Base-by-base conservation (phyloP, 2,888 invertebrate genomes). In the Mystacides longicornis region DNA sequence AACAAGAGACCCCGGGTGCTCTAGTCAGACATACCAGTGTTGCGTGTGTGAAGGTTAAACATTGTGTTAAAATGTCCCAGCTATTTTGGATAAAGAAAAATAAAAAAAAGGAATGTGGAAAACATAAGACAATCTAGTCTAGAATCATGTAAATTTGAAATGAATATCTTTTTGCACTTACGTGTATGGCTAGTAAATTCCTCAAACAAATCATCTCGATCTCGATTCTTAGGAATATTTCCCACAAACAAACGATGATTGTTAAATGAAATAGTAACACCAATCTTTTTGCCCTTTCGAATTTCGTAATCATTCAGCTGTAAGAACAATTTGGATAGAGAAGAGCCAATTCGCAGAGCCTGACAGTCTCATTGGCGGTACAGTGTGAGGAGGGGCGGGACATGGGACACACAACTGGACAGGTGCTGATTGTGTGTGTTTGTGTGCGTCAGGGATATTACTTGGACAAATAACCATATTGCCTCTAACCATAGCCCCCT, bases 261-360 rank as follows among this genome's bases (percentile, higher is more conserved):
- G 88, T 96, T 95, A 89, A 93, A 93, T 83, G 95, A 96, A 86
- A 95, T 89, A 83, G 94, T 95, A 81, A 95, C 94, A 86, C 95
- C 95, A 87, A 96, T 91, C 87, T 91, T 92, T 89, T 95, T 95
- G 84, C 94, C 94, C 85, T 93, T 93, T 86, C 92, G 89, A 87
- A 96, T 93, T 89, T 95, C 95, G 89, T 89, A 91, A 89, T 94
- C 93, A 89, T 96, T 94, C 86, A 95, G 90, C 95, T 93, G 92
- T 85, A 92, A 92, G 87, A 89, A 89, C 86, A 89, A 86, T 81
- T 84, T 83, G 79, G 85, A 84, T 85, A 84, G 85, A 85, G 81
- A 80, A 80, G 74, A 81, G 81, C 81, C 80, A 78, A 75, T 77
- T 79, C 76, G 73, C 73, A 69, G 69, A 73, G 70, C 73, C 71